Conservation (phyloP, 2,797 vertebrate species). For the Cossypha polioptera region DNA sequence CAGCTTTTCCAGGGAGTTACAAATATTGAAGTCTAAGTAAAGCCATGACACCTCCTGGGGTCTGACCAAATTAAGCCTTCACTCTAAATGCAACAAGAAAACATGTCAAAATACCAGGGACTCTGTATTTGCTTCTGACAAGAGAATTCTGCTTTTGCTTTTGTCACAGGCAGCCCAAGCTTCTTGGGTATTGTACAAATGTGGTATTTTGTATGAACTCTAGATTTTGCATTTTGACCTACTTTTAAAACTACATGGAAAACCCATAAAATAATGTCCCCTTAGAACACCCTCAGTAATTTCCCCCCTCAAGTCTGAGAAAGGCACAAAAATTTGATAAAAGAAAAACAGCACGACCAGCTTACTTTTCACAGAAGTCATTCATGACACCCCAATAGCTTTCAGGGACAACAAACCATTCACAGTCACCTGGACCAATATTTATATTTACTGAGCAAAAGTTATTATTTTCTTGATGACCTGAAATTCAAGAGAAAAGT, state of each 20-base stretch:
- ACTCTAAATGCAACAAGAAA: background rate
- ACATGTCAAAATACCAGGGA: background rate
- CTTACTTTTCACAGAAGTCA: slow-evolving; percentile 99
- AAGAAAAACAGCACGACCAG: background rate
- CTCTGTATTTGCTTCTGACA: background rate
- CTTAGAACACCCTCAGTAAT: background rate
- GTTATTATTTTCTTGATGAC: slow-evolving; percentile 99
- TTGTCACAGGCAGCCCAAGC: background rate
- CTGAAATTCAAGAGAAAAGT: slow-evolving; percentile 72
- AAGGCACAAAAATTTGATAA: background rate
- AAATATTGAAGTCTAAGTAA: background rate
- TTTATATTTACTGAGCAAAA: slow-evolving; percentile 99
- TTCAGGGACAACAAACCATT: slow-evolving; percentile 99
- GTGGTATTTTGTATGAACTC: background rate
- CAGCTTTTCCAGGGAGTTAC: background rate
- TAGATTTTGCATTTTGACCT: background rate
- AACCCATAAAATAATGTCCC: background rate
- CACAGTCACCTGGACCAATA: slow-evolving; percentile 97
- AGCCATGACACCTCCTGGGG: background rate
- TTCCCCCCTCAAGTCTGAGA: background rate
- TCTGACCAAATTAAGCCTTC: background rate
- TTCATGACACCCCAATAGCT: slow-evolving; percentile 95
- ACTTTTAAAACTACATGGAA: background rate
- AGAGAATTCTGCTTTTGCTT: background rate
- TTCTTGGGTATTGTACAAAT: background rate